Conservation (phyloP, 1,140 invertebrate species). For the Zaprionus vittiger region DNA sequence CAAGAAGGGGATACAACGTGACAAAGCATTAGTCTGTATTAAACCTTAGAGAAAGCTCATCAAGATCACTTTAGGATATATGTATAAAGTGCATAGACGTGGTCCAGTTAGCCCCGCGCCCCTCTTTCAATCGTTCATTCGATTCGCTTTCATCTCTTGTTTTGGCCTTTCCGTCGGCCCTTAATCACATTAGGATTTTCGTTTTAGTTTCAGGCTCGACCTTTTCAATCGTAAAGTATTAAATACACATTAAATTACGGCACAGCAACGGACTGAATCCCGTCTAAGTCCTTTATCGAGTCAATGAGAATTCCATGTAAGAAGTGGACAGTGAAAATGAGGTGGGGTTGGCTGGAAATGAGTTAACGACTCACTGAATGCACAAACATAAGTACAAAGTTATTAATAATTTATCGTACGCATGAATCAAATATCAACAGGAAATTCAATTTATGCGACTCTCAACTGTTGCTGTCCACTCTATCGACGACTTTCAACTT, state of each 20-base stretch:
- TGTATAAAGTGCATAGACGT: not conserved
- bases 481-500: not conserved
- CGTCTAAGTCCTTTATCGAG: not conserved
- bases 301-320: not conserved
- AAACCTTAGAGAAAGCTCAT: not conserved
- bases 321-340: not conserved
- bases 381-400: constrained; percentile 1
- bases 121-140: not conserved
- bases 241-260: constrained; percentile 19
- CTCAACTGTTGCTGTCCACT: not conserved
- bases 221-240: constrained; percentile 12
- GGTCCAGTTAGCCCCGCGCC: not conserved
- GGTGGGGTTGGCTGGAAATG: not conserved
- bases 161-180: not conserved
- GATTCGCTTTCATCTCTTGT: not conserved
- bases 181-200: constrained; percentile 28
- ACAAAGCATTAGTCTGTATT: not conserved
- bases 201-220: constrained; percentile 11
- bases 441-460: constrained; percentile 2
- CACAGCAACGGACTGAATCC: not conserved
- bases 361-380: constrained; percentile 5
- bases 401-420: constrained; percentile 4
- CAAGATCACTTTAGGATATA: not conserved
- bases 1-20: not conserved
- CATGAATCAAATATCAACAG: constrained; percentile 4